Evolutionary conservation across 2,888 invertebrate species (phyloP).

Genomic region (Euzophera pinguis): DNA sequence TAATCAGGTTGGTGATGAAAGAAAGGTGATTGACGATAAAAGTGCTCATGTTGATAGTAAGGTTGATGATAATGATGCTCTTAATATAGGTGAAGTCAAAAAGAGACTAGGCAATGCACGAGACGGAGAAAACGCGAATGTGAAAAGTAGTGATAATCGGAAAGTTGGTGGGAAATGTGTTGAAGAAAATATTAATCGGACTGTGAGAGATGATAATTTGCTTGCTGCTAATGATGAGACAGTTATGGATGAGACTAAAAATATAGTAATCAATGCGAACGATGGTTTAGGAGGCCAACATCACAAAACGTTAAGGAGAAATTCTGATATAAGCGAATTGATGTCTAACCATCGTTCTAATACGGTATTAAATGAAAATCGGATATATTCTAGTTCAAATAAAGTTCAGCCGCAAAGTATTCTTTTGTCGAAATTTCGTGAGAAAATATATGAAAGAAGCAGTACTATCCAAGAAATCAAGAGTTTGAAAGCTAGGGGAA

Average conservation of each 20-base stretch:
- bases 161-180: no score
- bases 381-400: neutral
- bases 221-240: neutral
- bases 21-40: neutral
- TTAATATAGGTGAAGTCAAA: no score
- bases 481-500: neutral
- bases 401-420: neutral
- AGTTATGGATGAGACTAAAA: neutral
- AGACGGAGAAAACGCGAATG: neutral
- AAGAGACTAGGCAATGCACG: no score
- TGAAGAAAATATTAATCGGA: no score
- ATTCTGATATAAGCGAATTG: neutral
- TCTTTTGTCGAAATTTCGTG: neutral
- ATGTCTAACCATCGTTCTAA: neutral
- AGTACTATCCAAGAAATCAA: neutral
- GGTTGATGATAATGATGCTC: neutral
- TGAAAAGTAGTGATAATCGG: neutral
- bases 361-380: neutral
- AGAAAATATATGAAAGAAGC: neutral
- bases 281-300: neutral
- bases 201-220: no score
- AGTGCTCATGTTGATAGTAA: neutral
- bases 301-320: neutral
- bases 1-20: neutral
- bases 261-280: neutral